These are phyloP conservation scores for Silurus meridionalis DNA, from an alignment of 2,113 vertebrate genomes.

Conservation along the genomic window DNA sequence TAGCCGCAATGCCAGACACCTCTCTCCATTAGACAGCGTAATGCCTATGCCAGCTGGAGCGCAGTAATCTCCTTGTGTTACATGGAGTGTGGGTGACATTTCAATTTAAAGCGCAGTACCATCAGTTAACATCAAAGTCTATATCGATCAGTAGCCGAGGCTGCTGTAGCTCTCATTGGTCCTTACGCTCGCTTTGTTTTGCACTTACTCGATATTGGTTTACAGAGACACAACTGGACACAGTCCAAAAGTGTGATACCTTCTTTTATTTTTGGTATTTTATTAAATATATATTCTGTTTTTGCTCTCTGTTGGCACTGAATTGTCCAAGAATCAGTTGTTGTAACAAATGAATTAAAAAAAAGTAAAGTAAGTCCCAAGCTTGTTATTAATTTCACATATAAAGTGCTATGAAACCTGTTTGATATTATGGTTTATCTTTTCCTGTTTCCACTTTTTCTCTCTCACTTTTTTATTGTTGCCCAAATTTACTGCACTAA, in stretches of 20 bases:
- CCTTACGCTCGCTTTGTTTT: slow-evolving; percentile 26
- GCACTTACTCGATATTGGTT: slow-evolving; percentile 37
- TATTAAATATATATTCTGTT: neutral
- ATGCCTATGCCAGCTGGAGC: slow-evolving; percentile 59
- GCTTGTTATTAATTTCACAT: neutral
- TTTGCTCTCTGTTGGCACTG: neutral
- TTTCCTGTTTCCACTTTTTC: neutral
- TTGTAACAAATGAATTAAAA: neutral
- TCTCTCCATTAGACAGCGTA: slow-evolving; percentile 57
- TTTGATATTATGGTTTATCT: neutral
- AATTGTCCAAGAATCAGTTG: neutral
- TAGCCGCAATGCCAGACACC: slow-evolving; percentile 55
- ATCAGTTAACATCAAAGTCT: slow-evolving; percentile 70
- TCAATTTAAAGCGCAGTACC: slow-evolving; percentile 71
- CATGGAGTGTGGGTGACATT: slow-evolving; percentile 68
- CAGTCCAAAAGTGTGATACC: neutral
- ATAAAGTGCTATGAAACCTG: neutral
- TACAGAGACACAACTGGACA: neutral
- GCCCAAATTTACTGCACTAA: neutral
- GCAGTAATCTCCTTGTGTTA: slow-evolving; percentile 66
- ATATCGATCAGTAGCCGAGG: slow-evolving; percentile 64
- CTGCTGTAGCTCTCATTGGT: slow-evolving; percentile 37
- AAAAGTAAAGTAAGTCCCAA: neutral
- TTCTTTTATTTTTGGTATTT: neutral
- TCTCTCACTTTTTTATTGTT: neutral